Conservation (phyloP, 2,797 vertebrate species). For the Botia almorhae region DNA sequence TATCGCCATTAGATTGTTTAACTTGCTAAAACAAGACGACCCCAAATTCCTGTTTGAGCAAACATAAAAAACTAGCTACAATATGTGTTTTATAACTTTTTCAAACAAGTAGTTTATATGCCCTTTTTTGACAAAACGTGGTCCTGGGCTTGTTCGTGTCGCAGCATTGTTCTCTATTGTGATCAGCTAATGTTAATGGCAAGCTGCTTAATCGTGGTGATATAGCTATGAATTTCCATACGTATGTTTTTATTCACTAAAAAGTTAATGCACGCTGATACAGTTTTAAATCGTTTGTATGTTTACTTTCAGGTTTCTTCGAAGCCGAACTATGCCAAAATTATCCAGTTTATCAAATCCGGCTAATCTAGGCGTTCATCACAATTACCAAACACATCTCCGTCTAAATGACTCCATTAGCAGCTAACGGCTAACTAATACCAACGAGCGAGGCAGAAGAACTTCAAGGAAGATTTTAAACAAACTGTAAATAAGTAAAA, state of each 20-base stretch:
- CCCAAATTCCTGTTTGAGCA: neutral
- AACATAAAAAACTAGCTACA: neutral
- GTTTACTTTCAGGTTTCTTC: neutral
- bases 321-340: neutral
- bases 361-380: conserved; percentile 41
- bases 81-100: neutral
- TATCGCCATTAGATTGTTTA: neutral
- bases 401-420: conserved; percentile 47
- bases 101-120: neutral
- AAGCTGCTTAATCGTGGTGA: conserved; percentile 27
- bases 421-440: conserved; percentile 43
- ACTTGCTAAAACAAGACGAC: conserved; percentile 2
- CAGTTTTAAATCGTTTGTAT: too few species aligned
- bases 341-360: neutral
- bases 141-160: conserved; percentile 14
- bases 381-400: conserved; percentile 46
- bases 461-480: neutral
- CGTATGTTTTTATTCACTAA: neutral
- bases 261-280: neutral
- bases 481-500: neutral
- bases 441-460: neutral
- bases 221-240: neutral
- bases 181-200: conserved; percentile 37
- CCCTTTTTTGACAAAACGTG: neutral
- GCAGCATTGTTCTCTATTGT: conserved; percentile 39